Evolutionary conservation across 2,888 invertebrate species (phyloP), one percentile per base, ranked within the genome.

Genomic region (Epicampocera succincta): DNA sequence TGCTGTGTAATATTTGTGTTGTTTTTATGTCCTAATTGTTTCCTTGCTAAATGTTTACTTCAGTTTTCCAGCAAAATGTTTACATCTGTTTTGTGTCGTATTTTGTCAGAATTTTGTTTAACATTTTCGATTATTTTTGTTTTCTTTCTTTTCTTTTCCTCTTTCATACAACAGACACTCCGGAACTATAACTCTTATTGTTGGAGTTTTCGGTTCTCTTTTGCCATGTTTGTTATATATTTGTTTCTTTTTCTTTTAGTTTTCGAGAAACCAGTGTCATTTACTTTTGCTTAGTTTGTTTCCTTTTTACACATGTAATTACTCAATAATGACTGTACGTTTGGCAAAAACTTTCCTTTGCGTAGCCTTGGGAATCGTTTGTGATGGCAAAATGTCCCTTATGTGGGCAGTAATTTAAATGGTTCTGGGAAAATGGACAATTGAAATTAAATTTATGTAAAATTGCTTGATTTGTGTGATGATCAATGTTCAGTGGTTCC

Each of bases 21-120:
- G 13, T 42, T 33, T 33, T 33, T 33, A 40, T 72, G 66, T 60
- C 72, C 72, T 79, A 79, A 80, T 75, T 80, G 75, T 54, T 75
- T 80, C 80, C 80, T 71, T 69, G 33, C 65, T 75, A 60, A 71
- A 66, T 63, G 52, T 69, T 69, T 69, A 48, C 42, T 58, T 66
- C 48, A 11, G 40, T 56, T 44, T 77, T 15, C n/a, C 17, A 61
- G 6, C 25, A 17, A 50, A 50, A 21, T 60, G 29, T 33, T 50
- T 17, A 75, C 33, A 17, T 60, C 60, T 21, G 40, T 60, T 68
- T 48, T n/a, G 25, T 50, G 25, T 50, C 9, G 13, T 42, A 25
- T 44, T 56, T 60, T 42, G 0, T 58, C 29, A 38, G 8, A 12
- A 2, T 1, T 25, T 66, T 48, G 38, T 3, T n/a, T 58, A 33